Evolutionary conservation across 2,797 vertebrate genomes (phyloP), one percentile per base, ranked within the genome.

Genomic region (Sebastes melanostomus): DNA sequence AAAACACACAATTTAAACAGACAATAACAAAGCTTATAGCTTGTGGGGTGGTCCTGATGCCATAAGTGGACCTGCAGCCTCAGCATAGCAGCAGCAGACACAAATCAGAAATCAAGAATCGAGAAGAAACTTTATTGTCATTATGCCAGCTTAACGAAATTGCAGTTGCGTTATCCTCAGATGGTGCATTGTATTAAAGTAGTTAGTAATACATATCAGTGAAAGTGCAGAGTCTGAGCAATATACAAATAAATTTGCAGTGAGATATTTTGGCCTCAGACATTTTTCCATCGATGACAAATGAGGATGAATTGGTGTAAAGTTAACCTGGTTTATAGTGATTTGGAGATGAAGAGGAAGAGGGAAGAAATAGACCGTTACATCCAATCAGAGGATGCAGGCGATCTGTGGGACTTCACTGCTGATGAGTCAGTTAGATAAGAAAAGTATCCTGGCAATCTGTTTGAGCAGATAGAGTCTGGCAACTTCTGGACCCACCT

Each of bases 401-500:
- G 54, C 38, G 34, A 69, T 75, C 34, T 24, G 11, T 52, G 20
- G 50, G 56, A 79, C 80, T 86, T 85, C 78, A 69, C 52, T 75
- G 73, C 30, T 55, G 60, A 80, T 20, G 13, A 89, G 71, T 69
- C 22, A 12, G 60, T 82, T 27, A 87, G 88, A 89, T 88, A 80
- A 83, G 73, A 76, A 58, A 56, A 5, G 22, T 56, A 78, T 54
- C 67, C 72, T 77, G 73, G 74, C 58, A 63, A 70, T 86, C 76
- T 83, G 65, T 85, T 78, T 75, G 69, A 80, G 74, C 59, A 84
- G 70, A 88, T 56, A 77, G 8, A 25, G 10, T 71, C 76, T 8
- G 38, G 42, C 14, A 54, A 20, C 66, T 38, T 61, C 22, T 56
- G 6, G n/a, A 24, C 24, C 50, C 25, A 67, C 27, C 46, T 75